Evolutionary conservation across 2,113 vertebrate species (phyloP).

Genomic region (Bucco capensis): DNA sequence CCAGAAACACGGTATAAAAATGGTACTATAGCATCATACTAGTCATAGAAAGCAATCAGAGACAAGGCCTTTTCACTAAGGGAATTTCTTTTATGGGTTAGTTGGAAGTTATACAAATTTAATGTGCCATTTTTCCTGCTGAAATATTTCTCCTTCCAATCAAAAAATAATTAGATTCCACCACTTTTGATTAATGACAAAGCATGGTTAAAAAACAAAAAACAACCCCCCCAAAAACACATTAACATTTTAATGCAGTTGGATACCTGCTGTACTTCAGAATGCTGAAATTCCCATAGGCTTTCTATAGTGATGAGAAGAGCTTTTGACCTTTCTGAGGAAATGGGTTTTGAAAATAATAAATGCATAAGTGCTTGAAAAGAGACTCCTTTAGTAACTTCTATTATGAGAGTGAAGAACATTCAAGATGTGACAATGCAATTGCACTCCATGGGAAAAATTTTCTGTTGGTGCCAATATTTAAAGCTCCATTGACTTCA

Average conservation of each 20-base stretch:
- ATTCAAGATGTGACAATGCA: slow-evolving; percentile 8
- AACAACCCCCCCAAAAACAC: not conserved
- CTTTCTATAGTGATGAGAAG: not conserved
- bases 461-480: not conserved
- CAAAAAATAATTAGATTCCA: not conserved
- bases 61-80: not conserved
- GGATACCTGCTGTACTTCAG: not conserved
- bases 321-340: slow-evolving; percentile 52
- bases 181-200: not conserved
- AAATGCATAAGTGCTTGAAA: not conserved
- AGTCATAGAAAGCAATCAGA: not conserved
- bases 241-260: not conserved
- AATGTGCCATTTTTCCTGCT: slow-evolving; percentile 6
- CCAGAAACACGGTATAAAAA: not conserved
- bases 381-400: not conserved
- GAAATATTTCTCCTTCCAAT: not conserved
- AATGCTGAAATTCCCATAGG: not conserved
- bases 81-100: not conserved
- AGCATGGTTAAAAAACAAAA: not conserved
- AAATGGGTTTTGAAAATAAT: slow-evolving; percentile 49
- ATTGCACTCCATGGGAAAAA: not conserved
- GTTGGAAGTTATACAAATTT: not conserved
- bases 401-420: slow-evolving; percentile 18
- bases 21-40: not conserved
- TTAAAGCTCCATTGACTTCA: slow-evolving; percentile 61